Percentiles rank a stretch among this genome's conserved stretches.
phyloP scores from a whole-genome alignment of 2,888 invertebrate species.

The Reticulitermes lucifugus region DNA sequence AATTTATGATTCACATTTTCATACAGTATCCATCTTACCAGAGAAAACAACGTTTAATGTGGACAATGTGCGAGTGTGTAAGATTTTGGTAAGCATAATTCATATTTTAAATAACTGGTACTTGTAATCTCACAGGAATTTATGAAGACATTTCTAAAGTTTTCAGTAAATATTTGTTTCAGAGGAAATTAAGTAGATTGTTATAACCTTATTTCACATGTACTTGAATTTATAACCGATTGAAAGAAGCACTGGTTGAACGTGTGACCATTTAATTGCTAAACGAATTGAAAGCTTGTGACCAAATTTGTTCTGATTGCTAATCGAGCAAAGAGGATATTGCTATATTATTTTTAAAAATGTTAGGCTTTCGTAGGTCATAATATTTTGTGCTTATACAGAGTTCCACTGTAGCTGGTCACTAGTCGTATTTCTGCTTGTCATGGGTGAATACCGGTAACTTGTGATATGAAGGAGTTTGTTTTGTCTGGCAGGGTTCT shows the following conservation, averaged over 20 bases:
- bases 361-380: no score
- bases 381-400: no score
- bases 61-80: conserved; percentile 96
- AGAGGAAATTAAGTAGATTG: not conserved
- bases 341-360: no score
- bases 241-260: no score
- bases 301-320: no score
- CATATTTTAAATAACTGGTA: not conserved
- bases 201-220: no score
- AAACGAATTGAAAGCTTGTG: no score
- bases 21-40: conserved; percentile 81
- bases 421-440: no score
- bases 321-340: no score
- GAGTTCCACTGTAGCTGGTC: no score
- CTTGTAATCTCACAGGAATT: conserved; percentile 49
- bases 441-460: not conserved
- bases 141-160: not conserved
- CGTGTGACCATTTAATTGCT: no score
- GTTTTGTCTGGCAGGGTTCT: conserved; percentile 74
- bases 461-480: not conserved
- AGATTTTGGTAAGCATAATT: conserved; percentile 70
- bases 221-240: no score
- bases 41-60: conserved; percentile 94
- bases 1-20: not conserved
- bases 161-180: not conserved